Base-by-base conservation (phyloP, 2,888 invertebrate genomes). In the Drosophila villosipedis region DNA sequence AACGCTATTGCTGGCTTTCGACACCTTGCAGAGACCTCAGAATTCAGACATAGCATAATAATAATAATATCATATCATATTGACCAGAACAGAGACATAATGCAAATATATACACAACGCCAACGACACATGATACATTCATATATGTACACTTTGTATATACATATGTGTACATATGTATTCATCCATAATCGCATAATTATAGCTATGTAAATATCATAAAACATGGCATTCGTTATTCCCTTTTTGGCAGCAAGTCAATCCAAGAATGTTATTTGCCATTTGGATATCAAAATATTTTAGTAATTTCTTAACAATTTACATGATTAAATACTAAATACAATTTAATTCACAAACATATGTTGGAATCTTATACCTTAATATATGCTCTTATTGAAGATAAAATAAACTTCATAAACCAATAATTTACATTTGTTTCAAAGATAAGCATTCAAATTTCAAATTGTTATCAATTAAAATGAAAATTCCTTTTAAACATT, bases 1-100 rank as follows among this genome's bases (percentile, higher is more conserved):
- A 77, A 47, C 35, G 64, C 47, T 31, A 39, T 54, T 49, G 67
- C 50, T 70, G 85, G 84, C 82, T 87, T 87, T 86, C 80, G 86
- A 87, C 87, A 87, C 87, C 84, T 83, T 70, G 6, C 39, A 39
- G 41, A 68, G 50, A 57, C 67, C 63, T 52, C 70, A 72, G 71
- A 75, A 68, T 53, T 68, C 78, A 69, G 70, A 73, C 80, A 63
- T 67, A 69, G 83, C 81, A 73, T 73, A 73, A 78, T 58, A 73
- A 76, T 78, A 28, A 57, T 57, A 57, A 57, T 57, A 33, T 55
- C 30, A 53, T 28, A 80, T 83, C 83, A 83, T 76, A 82, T 84
- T 80, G 78, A 76, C 68, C 72, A 83, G 73, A 82, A 83, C 33
- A 84, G 83, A 78, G 83, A 83, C 83, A 78, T 78, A 65, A 69